Percentiles rank a stretch among this genome's conserved stretches.
Conservation (phyloP, 2,797 vertebrate genomes). For the Acipenser ruthenus region DNA sequence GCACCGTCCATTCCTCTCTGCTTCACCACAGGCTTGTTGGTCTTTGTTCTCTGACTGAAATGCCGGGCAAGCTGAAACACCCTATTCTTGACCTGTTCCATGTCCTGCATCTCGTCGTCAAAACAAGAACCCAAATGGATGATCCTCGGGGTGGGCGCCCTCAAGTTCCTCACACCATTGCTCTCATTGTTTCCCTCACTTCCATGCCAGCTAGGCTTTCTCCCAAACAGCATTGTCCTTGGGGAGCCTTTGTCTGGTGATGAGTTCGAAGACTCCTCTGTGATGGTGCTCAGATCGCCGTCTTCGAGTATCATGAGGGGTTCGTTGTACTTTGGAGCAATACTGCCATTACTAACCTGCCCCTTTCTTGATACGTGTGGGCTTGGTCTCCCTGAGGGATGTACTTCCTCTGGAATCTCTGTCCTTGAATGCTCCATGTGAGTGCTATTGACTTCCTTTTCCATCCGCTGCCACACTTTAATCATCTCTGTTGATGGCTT, state of each 20-base stretch:
- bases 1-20: constrained; percentile 37
- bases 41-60: constrained; percentile 93
- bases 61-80: constrained; percentile 90
- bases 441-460: constrained; percentile 41
- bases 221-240: constrained; percentile 26
- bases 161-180: constrained; percentile 25
- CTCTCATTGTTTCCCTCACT: constrained; percentile 25
- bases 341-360: constrained; percentile 19
- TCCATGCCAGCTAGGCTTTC: constrained; percentile 27
- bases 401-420: constrained; percentile 7
- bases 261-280: constrained; percentile 37
- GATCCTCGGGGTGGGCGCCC: constrained; percentile 43
- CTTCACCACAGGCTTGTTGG: constrained; percentile 47
- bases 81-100: constrained; percentile 75
- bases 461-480: constrained; percentile 71
- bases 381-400: constrained; percentile 6
- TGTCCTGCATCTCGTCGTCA: constrained; percentile 62
- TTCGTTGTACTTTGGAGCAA: constrained; percentile 30
- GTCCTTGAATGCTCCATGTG: constrained; percentile 20
- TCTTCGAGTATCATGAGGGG: constrained; percentile 63
- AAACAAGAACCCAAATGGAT: constrained; percentile 42
- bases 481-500: constrained; percentile 61
- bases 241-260: constrained; percentile 39
- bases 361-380: constrained; percentile 15
- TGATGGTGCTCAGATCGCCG: constrained; percentile 43